A percentile compares a stretch with the other conserved stretches of the same genome.
phyloP scores from a whole-genome alignment of 2,888 invertebrate species.

The Autographa gamma region DNA sequence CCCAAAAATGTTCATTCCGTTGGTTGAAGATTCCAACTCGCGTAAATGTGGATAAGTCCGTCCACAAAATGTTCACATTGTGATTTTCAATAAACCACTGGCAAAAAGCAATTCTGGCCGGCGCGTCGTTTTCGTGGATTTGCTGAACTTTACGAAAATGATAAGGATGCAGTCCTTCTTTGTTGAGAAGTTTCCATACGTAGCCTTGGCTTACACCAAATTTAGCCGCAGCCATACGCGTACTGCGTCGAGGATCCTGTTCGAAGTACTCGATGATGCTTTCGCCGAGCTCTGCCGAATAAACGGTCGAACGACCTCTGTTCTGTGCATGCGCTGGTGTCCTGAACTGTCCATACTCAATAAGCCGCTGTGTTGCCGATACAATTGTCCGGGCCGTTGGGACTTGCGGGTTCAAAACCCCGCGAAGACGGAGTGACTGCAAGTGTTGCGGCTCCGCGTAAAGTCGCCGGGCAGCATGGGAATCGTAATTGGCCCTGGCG shows the following conservation, averaged over 20 bases:
- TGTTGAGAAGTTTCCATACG: constrained; percentile 1
- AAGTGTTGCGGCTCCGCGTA: neutral
- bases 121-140: neutral
- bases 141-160: neutral
- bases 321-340: neutral
- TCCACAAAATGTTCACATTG: too few relatives aligned
- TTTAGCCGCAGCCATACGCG: neutral
- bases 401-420: neutral
- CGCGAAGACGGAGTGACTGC: neutral
- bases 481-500: neutral
- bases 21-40: too few relatives aligned
- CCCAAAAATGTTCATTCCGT: too few relatives aligned
- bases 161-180: neutral
- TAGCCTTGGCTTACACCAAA: constrained; percentile 6
- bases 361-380: neutral
- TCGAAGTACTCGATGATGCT: constrained; percentile 1
- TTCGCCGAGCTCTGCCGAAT: neutral
- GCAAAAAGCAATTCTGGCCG: constrained; percentile 13
- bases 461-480: neutral
- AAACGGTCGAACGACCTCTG: neutral
- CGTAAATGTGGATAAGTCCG: too few relatives aligned
- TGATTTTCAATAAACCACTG: neutral
- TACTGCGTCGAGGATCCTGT: constrained; percentile 1
- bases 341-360: neutral
- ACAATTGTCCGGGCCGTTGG: neutral